These are phyloP conservation scores for Dinomys branickii DNA, from an alignment of 2,113 vertebrate genomes.

Conservation along the genomic window DNA sequence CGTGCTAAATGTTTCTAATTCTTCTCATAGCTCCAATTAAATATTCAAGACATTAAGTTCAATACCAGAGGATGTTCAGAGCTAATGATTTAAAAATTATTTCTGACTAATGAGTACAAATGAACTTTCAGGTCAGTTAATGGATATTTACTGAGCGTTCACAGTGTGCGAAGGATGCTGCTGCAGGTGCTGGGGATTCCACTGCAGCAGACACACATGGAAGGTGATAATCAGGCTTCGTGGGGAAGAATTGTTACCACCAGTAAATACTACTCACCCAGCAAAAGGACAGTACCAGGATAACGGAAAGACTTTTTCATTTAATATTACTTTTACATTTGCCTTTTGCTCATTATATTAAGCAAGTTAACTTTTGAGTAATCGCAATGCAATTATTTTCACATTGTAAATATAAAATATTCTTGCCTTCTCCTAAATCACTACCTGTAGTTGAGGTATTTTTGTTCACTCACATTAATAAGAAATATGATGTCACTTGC, in stretches of 20 bases:
- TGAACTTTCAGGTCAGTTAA: conserved; percentile 62
- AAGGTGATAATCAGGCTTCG: background rate
- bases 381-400: background rate
- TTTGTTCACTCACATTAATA: background rate
- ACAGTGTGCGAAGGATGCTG: background rate
- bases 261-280: background rate
- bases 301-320: background rate
- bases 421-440: background rate
- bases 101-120: conserved; percentile 52
- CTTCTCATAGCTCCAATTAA: conserved; percentile 41
- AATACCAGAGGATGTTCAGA: conserved; percentile 48
- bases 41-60: conserved; percentile 55
- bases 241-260: background rate
- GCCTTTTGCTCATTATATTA: background rate
- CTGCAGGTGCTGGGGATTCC: background rate
- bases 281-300: background rate
- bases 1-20: conserved; percentile 52
- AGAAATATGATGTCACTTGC: background rate
- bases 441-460: background rate
- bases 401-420: background rate
- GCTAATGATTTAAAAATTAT: conserved; percentile 43
- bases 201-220: background rate
- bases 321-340: background rate
- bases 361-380: background rate
- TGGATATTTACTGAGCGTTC: conserved; percentile 51